Percentiles rank a stretch among this genome's conserved stretches.
Evolutionary conservation across 2,113 vertebrate species (phyloP).

Genomic region (Corythornis madagascariensis): DNA sequence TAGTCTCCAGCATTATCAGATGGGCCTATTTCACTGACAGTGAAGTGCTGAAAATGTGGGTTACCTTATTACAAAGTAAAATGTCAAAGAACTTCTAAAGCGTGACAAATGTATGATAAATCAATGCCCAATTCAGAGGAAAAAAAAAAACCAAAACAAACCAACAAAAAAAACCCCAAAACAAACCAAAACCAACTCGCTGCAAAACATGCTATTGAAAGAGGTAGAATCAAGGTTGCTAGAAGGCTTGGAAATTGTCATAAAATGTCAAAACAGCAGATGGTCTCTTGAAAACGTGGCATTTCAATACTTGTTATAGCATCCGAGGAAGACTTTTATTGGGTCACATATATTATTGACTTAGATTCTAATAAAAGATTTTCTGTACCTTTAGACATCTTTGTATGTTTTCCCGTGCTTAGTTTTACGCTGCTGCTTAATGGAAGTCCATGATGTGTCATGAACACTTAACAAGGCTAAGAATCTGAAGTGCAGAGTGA

Average conservation of each 20-base stretch:
- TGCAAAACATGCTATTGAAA: constrained; percentile 47
- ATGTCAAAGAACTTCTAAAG: constrained; percentile 42
- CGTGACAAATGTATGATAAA: constrained; percentile 47
- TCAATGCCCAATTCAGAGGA: not conserved
- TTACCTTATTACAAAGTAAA: constrained; percentile 37
- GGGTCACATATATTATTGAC: constrained; percentile 64
- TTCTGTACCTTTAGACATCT: constrained; percentile 69
- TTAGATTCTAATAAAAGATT: constrained; percentile 66
- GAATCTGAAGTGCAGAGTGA: constrained; percentile 46
- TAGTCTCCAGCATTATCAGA: constrained; percentile 30
- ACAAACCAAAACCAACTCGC: not conserved
- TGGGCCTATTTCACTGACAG: constrained; percentile 30
- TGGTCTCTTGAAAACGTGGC: constrained; percentile 60
- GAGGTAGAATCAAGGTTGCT: constrained; percentile 50
- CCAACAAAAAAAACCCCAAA: not conserved
- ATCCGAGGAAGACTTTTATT: constrained; percentile 63
- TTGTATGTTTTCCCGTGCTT: constrained; percentile 64
- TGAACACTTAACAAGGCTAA: constrained; percentile 10
- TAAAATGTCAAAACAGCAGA: constrained; percentile 63
- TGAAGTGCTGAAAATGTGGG: constrained; percentile 49
- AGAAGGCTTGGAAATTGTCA: constrained; percentile 57
- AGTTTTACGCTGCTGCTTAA: constrained; percentile 43
- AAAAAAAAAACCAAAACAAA: not conserved
- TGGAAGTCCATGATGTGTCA: constrained; percentile 22
- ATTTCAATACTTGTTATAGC: constrained; percentile 64